Evolutionary conservation across 2,797 vertebrate species (phyloP).

Genomic region (Capromys pilorides): DNA sequence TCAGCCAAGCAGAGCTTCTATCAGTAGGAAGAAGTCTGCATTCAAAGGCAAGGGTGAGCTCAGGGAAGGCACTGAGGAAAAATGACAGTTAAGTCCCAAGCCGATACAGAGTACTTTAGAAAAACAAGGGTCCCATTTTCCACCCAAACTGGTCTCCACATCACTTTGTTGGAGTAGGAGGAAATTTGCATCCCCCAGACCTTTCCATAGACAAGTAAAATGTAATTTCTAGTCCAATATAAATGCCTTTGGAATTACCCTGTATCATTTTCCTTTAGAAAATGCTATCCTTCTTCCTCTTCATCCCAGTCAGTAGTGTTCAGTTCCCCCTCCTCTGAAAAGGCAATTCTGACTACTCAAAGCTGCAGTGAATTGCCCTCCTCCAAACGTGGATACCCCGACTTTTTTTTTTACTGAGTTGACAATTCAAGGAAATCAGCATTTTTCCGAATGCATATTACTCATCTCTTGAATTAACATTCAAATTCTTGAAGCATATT

Average conservation of each 20-base stretch:
- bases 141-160: background rate
- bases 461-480: background rate
- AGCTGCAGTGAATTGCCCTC: background rate
- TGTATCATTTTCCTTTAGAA: conserved; percentile 3
- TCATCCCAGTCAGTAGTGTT: background rate
- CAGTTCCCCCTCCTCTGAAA: background rate
- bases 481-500: background rate
- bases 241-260: background rate
- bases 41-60: background rate
- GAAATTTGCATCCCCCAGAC: background rate
- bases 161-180: background rate
- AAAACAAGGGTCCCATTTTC: background rate
- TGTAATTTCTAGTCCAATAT: background rate
- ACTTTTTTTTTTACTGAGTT: background rate
- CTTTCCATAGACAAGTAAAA: conserved; percentile 15
- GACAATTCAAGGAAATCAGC: background rate
- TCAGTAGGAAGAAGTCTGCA: background rate
- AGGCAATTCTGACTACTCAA: background rate
- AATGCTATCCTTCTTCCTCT: background rate
- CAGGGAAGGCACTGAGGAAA: background rate
- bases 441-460: conserved; percentile 12
- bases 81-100: background rate
- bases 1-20: background rate
- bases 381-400: background rate
- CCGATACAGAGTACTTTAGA: background rate